These are phyloP conservation scores for Sebastes hopkinsi DNA, from an alignment of 2,797 vertebrate genomes.

Conservation along the genomic window DNA sequence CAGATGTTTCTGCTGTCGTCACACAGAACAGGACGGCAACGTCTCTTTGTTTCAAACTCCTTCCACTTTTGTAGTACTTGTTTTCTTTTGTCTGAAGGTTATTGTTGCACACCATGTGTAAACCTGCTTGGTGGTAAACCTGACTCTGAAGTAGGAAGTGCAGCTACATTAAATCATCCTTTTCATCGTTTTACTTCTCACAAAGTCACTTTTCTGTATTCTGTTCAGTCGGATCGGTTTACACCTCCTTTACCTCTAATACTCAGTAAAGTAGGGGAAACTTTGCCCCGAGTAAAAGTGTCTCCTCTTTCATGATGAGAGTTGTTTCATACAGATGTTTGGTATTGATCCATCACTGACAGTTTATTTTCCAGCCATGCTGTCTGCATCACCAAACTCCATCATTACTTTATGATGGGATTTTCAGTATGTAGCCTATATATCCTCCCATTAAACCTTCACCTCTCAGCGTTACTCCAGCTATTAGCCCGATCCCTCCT, in stretches of 20 bases:
- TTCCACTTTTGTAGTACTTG: background rate
- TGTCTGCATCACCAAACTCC: background rate
- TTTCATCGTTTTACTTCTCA: background rate
- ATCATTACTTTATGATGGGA: background rate
- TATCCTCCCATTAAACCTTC: slow-evolving; percentile 18
- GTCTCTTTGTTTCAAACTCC: background rate
- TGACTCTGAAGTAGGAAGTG: background rate
- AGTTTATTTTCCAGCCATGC: background rate
- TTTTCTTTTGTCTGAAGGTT: background rate
- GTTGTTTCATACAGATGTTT: background rate
- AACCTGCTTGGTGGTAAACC: too few species aligned
- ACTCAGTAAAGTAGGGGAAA: too few species aligned
- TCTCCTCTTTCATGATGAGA: too few species aligned
- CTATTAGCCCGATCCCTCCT: slow-evolving; percentile 25
- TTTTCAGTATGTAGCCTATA: background rate
- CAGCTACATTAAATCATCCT: background rate
- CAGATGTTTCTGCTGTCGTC: background rate
- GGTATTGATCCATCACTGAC: background rate
- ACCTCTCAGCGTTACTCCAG: slow-evolving; percentile 7
- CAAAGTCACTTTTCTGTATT: background rate
- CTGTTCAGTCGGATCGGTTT: background rate
- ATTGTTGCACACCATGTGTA: too few species aligned
- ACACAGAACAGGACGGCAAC: too few species aligned
- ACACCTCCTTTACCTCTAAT: background rate
- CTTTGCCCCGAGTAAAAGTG: too few species aligned